Percentiles rank a stretch among this genome's conserved stretches.
phyloP scores from a whole-genome alignment of 2,113 vertebrate genomes.

The Perca flavescens region DNA sequence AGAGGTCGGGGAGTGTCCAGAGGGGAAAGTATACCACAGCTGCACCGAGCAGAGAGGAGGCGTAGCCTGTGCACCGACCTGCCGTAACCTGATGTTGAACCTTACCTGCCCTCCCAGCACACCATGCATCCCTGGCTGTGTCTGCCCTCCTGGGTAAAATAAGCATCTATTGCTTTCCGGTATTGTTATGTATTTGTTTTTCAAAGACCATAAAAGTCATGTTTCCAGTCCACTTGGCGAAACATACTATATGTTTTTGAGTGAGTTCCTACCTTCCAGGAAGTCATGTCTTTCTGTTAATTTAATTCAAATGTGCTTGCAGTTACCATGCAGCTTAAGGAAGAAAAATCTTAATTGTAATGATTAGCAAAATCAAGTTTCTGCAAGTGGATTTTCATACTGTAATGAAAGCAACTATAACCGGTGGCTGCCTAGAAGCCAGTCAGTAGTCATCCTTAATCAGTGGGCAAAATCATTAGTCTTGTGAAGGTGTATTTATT shows the following conservation, averaged over 20 bases:
- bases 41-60: constrained; percentile 91
- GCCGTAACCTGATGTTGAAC: constrained; percentile 97
- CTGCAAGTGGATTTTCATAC: constrained; percentile 1
- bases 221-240: background rate
- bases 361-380: background rate
- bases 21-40: constrained; percentile 95
- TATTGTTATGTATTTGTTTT: background rate
- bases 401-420: background rate
- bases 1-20: constrained; percentile 88
- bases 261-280: background rate
- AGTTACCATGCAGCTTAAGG: background rate
- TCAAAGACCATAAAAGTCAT: background rate
- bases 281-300: background rate
- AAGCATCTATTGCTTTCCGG: background rate
- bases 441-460: constrained; percentile 22
- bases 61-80: constrained; percentile 92
- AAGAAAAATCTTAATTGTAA: background rate
- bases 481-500: constrained; percentile 2
- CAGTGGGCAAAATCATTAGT: background rate
- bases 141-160: constrained; percentile 93
- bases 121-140: constrained; percentile 93
- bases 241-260: background rate
- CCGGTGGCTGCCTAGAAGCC: constrained; percentile 21
- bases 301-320: too few relatives aligned
- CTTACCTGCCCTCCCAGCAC: constrained; percentile 94